Conservation (phyloP, 2,888 invertebrate species). For the Brachylomia viminalis region DNA sequence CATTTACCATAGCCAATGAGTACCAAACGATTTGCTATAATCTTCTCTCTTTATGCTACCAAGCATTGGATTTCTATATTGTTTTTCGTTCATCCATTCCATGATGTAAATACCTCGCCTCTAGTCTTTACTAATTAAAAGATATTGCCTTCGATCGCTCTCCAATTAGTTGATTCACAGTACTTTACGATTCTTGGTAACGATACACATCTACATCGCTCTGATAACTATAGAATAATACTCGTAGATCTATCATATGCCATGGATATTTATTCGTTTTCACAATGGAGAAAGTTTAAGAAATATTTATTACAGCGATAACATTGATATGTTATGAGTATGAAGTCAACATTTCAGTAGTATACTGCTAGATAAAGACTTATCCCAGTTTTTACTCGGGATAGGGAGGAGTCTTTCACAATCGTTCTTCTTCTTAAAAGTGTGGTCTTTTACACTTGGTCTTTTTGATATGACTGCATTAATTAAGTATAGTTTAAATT, state of each 20-base stretch:
- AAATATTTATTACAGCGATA: conserved; percentile 28
- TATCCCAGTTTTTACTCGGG: no score
- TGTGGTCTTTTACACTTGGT: no score
- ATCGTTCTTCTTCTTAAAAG: no score
- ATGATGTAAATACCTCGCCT: conserved; percentile 22
- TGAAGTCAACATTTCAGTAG: background rate
- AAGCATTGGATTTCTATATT: conserved; percentile 7
- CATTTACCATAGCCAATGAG: background rate
- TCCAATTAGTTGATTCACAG: conserved; percentile 54
- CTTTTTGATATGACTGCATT: no score
- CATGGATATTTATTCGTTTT: conserved; percentile 56
- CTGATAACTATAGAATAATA: conserved; percentile 62
- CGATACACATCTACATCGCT: conserved; percentile 63
- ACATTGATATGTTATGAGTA: background rate
- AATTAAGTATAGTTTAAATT: background rate
- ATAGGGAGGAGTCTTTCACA: no score
- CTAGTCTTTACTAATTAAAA: conserved; percentile 45
- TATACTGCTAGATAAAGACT: no score
- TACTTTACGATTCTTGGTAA: conserved; percentile 58
- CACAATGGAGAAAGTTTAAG: conserved; percentile 49
- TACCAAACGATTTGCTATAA: conserved; percentile 4
- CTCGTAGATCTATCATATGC: conserved; percentile 59
- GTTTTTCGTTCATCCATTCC: conserved; percentile 21
- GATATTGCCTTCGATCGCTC: conserved; percentile 42
- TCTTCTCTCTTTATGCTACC: background rate